Conservation (phyloP, 2,888 invertebrate genomes). For the Eristalinus aeneus region DNA sequence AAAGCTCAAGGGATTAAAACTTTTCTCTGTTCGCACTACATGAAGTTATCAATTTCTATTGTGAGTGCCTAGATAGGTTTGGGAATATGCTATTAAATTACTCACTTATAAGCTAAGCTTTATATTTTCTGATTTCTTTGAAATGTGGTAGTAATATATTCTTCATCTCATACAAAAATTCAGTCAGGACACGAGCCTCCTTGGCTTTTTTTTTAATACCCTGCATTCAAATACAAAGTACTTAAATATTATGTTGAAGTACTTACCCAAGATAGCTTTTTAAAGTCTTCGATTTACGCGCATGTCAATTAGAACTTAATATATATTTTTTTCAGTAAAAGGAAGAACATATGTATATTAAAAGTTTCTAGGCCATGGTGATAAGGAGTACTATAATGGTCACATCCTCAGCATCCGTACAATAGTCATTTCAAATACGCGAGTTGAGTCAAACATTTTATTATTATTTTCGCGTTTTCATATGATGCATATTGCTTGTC, state of each 20-base stretch:
- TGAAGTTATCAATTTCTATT: no score
- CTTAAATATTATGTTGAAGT: neutral
- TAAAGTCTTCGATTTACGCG: neutral
- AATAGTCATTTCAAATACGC: slow-evolving; percentile 39
- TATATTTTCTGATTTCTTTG: neutral
- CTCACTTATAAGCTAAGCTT: neutral
- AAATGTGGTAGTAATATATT: neutral
- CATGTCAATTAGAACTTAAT: neutral
- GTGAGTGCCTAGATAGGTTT: no score
- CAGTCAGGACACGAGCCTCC: neutral
- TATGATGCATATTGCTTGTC: slow-evolving; percentile 46
- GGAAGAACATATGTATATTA: neutral
- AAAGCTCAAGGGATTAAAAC: no score
- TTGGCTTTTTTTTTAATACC: neutral
- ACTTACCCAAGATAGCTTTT: neutral
- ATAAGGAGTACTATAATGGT: slow-evolving; percentile 18
- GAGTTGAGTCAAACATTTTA: slow-evolving; percentile 45
- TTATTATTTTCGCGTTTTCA: slow-evolving; percentile 53
- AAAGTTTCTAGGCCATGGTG: neutral
- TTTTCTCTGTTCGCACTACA: no score
- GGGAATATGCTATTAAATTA: neutral
- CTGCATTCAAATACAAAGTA: neutral
- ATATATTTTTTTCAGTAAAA: neutral
- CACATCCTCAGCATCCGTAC: slow-evolving; percentile 43
- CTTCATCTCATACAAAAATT: no score